Conservation (phyloP, 2,888 invertebrate species). For the Himalopsyche tibetana region DNA sequence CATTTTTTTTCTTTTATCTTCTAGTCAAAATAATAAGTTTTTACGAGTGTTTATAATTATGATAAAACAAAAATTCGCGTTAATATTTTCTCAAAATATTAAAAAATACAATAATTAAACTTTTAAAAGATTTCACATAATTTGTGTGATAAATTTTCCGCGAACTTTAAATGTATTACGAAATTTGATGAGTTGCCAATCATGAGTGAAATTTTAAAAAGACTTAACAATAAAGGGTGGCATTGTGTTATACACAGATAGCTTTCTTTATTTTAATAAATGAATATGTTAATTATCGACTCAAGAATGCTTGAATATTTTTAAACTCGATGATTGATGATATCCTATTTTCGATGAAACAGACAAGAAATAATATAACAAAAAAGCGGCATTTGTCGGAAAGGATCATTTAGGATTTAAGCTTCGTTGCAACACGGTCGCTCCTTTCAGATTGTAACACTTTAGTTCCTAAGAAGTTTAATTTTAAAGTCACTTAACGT, state of each 20-base stretch:
- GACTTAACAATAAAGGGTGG: not conserved
- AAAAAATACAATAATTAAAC: not conserved
- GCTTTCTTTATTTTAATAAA: not conserved
- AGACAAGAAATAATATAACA: no score
- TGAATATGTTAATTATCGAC: not conserved
- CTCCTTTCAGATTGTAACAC: no score
- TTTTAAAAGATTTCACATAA: not conserved
- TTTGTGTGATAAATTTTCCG: not conserved
- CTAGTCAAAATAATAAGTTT: no score
- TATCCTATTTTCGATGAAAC: no score
- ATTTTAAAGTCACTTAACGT: no score
- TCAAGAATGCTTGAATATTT: not conserved
- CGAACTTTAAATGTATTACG: not conserved
- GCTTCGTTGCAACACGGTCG: no score
- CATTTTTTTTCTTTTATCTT: no score
- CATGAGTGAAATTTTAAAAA: not conserved
- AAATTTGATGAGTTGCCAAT: conserved; percentile 29
- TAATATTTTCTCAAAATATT: not conserved
- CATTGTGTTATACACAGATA: not conserved
- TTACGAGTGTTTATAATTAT: no score
- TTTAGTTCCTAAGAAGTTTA: no score
- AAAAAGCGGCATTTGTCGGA: no score
- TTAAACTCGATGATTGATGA: conserved; percentile 11
- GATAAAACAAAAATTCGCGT: no score
- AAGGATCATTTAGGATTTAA: no score